These are phyloP conservation scores for Melieria omissa DNA, from an alignment of 2,888 invertebrate genomes.

Conservation along the genomic window DNA sequence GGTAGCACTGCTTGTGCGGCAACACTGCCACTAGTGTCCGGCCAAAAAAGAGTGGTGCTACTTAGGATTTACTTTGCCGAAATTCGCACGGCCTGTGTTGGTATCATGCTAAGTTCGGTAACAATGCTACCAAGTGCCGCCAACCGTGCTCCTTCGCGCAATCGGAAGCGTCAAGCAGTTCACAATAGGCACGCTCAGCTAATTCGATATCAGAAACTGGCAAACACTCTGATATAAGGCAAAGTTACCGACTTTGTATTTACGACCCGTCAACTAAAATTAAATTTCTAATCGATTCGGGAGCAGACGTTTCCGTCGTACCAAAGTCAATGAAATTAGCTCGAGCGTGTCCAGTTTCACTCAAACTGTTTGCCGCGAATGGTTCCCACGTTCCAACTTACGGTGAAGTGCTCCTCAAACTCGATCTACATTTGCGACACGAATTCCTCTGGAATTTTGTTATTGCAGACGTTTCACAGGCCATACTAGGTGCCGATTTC, in stretches of 20 bases:
- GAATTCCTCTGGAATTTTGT: not conserved
- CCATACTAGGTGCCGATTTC: no score
- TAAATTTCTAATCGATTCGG: not conserved
- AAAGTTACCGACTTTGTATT: constrained; percentile 1
- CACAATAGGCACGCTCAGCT: constrained; percentile 11
- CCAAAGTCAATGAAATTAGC: no score
- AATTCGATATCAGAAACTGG: constrained; percentile 2
- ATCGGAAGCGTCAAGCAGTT: not conserved
- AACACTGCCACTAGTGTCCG: no score
- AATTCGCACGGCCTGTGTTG: not conserved
- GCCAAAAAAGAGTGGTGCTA: no score
- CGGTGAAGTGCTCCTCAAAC: constrained; percentile 8
- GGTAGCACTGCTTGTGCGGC: no score
- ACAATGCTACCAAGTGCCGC: not conserved
- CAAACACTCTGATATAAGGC: constrained; percentile 3
- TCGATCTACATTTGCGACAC: not conserved
- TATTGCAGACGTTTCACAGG: no score
- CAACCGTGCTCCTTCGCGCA: not conserved
- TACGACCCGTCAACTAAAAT: not conserved
- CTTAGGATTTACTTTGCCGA: no score
- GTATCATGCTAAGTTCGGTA: not conserved
- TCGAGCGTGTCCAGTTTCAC: not conserved
- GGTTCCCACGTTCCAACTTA: not conserved
- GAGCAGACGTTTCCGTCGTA: not conserved
- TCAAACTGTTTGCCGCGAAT: not conserved